Base-by-base conservation (phyloP, 2,113 vertebrate genomes). In the Notarius quadriscutis region DNA sequence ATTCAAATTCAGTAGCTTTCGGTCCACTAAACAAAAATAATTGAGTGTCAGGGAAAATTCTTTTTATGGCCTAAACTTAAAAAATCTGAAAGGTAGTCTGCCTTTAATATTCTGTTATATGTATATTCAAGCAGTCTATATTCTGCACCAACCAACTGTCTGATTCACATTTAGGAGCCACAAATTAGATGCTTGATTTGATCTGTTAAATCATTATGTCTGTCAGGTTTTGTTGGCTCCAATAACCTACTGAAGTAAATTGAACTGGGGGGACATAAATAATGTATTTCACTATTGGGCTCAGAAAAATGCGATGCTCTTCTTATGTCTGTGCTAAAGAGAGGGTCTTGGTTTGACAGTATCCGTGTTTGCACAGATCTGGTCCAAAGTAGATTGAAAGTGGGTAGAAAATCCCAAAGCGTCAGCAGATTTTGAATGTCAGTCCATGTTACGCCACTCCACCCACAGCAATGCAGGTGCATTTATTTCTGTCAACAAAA, bases 401-500 rank as follows among this genome's bases (percentile, higher is more conserved):
- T 77, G 48, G 51, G 25, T 57, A 57, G 7, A 30, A 79, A 30
- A 30, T 27, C n/a, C 15, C 15, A 79, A 11, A 30, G 14, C n/a
- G 4, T 78, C 77, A 79, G 25, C 51, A 57, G 77, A 57, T 57
- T 79, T 79, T 79, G 14, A 30, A 78, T 27, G 77, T 79, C 51
- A 57, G 12, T 79, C n/a, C 51, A 77, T 25, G 20, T 78, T 53
- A 53, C 4, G 10, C 74, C 2, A 25, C 9, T 75, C 50, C 74
- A n/a, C 50, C 75, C 50, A 78, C 25, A 5, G n/a, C 22, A 53
- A 1, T 53, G 75, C 25, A 53, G 48, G 5, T 53, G 74, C 11
- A 25, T 77, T 77, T 77, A 53, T n/a, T 77, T 74, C 71, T 74
- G 71, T 74, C 71, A 74, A 74, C 18, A 53, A 77, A 77, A 77